Evolutionary conservation across 1,140 invertebrate species (phyloP).

Genomic region (Nasonia longicornis): DNA sequence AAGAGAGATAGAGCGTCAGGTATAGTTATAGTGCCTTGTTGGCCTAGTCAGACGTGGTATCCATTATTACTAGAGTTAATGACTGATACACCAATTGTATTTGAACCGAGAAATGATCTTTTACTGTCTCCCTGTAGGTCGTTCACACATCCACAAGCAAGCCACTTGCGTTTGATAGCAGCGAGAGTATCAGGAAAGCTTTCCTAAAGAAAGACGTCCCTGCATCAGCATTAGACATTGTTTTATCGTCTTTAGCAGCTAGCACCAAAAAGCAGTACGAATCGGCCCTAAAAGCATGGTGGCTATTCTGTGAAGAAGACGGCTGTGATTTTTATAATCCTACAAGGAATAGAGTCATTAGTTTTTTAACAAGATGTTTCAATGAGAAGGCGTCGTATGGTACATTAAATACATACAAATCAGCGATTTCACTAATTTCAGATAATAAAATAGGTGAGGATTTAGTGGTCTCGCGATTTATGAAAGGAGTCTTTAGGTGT

Average conservation of each 20-base stretch:
- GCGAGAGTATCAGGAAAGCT: slow-evolving; percentile 37
- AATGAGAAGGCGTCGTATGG: slow-evolving; percentile 48
- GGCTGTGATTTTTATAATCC: slow-evolving; percentile 30
- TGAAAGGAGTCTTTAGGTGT: slow-evolving; percentile 51
- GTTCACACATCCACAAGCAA: slow-evolving; percentile 13
- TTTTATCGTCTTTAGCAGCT: slow-evolving; percentile 27
- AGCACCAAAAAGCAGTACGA: slow-evolving; percentile 44
- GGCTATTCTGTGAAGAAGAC: slow-evolving; percentile 43
- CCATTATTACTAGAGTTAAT: not conserved
- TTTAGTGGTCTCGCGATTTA: slow-evolving; percentile 45
- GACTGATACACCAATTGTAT: not conserved
- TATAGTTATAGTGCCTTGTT: slow-evolving; percentile 19
- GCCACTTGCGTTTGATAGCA: slow-evolving; percentile 6
- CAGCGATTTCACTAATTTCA: slow-evolving; percentile 49
- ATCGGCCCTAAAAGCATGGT: slow-evolving; percentile 36
- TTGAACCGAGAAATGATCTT: not conserved
- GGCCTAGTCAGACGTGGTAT: slow-evolving; percentile 16
- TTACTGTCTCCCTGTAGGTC: slow-evolving; percentile 16
- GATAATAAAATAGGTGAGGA: slow-evolving; percentile 42
- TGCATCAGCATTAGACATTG: slow-evolving; percentile 18
- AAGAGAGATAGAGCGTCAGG: not conserved
- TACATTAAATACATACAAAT: slow-evolving; percentile 48
- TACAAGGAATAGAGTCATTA: not conserved
- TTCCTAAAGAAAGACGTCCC: slow-evolving; percentile 32
- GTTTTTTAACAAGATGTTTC: slow-evolving; percentile 2